Conservation (phyloP, 2,113 vertebrate species). For the Mirza zaza region DNA sequence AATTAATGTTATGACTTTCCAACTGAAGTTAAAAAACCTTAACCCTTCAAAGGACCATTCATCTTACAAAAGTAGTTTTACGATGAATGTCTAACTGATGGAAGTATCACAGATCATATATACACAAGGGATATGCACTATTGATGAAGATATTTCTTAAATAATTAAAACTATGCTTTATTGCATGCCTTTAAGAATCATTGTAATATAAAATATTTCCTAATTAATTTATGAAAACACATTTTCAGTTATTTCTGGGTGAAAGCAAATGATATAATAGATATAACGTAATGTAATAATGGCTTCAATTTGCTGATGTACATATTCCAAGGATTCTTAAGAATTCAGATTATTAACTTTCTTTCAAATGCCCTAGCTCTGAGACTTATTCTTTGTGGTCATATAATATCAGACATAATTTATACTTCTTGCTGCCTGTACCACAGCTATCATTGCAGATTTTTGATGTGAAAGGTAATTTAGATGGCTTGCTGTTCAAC, state of each 20-base stretch:
- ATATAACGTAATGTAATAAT: not conserved
- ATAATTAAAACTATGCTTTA: not conserved
- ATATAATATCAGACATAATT: not conserved
- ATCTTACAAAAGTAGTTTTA: not conserved
- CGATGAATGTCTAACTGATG: not conserved
- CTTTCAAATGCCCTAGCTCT: not conserved
- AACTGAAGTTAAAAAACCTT: not conserved
- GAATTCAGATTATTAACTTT: not conserved
- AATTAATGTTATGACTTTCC: not conserved
- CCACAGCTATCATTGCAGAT: not conserved
- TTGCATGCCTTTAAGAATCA: not conserved
- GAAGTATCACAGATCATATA: not conserved
- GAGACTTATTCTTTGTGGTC: not conserved
- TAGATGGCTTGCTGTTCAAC: not conserved
- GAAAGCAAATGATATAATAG: not conserved
- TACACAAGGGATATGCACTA: not conserved
- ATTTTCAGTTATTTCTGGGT: not conserved
- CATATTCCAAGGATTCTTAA: not conserved
- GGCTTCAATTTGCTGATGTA: not conserved
- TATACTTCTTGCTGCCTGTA: not conserved
- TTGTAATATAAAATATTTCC: not conserved
- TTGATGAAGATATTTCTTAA: not conserved
- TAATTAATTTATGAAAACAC: not conserved
- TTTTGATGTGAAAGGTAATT: constrained; percentile 35
- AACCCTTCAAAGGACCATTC: not conserved